Evolutionary conservation across 2,888 invertebrate species (phyloP).

Genomic region (Rhingia campestris): DNA sequence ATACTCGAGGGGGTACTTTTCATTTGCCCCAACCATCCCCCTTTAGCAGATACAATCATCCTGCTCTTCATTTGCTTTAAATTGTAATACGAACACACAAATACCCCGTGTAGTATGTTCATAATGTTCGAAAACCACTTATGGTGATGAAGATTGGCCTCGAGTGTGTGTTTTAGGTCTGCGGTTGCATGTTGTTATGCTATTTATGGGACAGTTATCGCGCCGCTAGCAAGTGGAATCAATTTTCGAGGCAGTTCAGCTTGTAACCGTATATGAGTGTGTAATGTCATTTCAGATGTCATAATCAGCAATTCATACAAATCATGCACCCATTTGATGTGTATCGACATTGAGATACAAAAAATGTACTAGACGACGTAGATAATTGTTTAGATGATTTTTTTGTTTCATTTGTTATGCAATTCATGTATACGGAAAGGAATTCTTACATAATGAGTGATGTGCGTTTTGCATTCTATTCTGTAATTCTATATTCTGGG

Average conservation of each 20-base stretch:
- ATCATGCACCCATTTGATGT: constrained; percentile 58
- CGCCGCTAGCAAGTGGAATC: constrained; percentile 46
- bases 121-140: constrained; percentile 66
- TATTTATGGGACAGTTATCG: constrained; percentile 69
- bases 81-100: constrained; percentile 53
- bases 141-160: constrained; percentile 69
- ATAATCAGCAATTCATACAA: constrained; percentile 71
- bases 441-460: constrained; percentile 62
- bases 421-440: constrained; percentile 61
- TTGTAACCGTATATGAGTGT: constrained; percentile 64
- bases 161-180: constrained; percentile 59
- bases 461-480: background rate
- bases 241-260: constrained; percentile 58
- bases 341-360: constrained; percentile 36
- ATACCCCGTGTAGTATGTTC: constrained; percentile 17
- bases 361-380: background rate
- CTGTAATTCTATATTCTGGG: background rate
- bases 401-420: constrained; percentile 48
- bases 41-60: constrained; percentile 3
- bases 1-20: constrained; percentile 39
- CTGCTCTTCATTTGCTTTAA: constrained; percentile 25
- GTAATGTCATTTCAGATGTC: constrained; percentile 69
- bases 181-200: constrained; percentile 71
- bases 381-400: constrained; percentile 6
- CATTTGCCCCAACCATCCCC: background rate